Percentiles rank a stretch among this genome's conserved stretches.
Evolutionary conservation across 2,888 invertebrate species (phyloP).

Genomic region (Germaria angustata): DNA sequence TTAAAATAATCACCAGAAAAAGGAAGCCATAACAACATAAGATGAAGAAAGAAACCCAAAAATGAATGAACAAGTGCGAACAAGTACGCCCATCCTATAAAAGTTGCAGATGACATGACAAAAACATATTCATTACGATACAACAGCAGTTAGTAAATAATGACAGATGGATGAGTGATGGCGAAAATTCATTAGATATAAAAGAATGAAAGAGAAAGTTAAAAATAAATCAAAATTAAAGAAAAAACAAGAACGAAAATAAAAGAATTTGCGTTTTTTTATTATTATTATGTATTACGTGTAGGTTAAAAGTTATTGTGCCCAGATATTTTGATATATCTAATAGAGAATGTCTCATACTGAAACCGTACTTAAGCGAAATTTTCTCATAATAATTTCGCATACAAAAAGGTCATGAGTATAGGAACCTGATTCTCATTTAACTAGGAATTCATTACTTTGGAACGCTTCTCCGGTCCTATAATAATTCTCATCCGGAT

Average conservation of each 20-base stretch:
- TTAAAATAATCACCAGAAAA: conserved; percentile 11
- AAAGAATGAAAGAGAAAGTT: background rate
- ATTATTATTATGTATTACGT: too few relatives aligned
- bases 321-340: too few relatives aligned
- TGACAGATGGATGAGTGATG: conserved; percentile 19
- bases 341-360: too few relatives aligned
- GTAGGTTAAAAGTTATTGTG: too few relatives aligned
- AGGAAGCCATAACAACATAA: conserved; percentile 3
- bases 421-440: too few relatives aligned
- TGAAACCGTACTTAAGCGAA: too few relatives aligned
- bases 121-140: background rate
- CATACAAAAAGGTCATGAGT: too few relatives aligned
- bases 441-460: too few relatives aligned
- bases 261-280: too few relatives aligned
- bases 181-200: background rate
- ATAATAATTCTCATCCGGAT: too few relatives aligned
- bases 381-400: too few relatives aligned
- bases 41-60: background rate
- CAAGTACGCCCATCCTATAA: conserved; percentile 4
- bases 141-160: background rate
- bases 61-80: background rate
- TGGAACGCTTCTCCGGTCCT: too few relatives aligned
- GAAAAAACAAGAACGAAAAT: background rate
- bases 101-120: conserved; percentile 26
- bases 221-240: background rate